phyloP scores from a whole-genome alignment of 2,888 invertebrate genomes.

The Agelastica alni region DNA sequence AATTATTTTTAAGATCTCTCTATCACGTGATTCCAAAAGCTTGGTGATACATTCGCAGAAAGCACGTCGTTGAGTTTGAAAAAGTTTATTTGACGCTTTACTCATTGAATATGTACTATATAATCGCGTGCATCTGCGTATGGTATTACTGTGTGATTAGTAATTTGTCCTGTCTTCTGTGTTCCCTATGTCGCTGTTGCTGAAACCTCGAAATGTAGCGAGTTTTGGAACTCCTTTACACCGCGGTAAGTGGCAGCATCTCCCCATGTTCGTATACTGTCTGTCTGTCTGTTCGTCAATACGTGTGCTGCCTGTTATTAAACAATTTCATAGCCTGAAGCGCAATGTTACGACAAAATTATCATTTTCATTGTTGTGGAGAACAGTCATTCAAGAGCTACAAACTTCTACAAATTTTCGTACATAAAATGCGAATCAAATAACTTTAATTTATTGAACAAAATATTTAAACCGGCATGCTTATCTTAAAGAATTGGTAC shows the following conservation, averaged over 20 bases:
- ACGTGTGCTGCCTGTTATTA: constrained; percentile 55
- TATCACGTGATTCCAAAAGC: constrained; percentile 39
- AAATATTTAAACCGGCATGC: background rate
- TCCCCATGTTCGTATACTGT: constrained; percentile 55
- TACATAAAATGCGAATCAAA: background rate
- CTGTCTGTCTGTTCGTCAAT: constrained; percentile 53
- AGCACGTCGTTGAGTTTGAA: constrained; percentile 3
- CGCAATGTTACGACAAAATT: constrained; percentile 12
- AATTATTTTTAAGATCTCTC: constrained; percentile 7
- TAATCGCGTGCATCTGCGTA: constrained; percentile 16
- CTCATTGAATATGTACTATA: background rate
- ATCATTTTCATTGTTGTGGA: constrained; percentile 4
- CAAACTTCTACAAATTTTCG: background rate
- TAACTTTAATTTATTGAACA: background rate
- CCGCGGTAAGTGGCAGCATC: constrained; percentile 90
- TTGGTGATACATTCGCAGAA: constrained; percentile 50
- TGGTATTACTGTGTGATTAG: constrained; percentile 56
- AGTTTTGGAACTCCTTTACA: constrained; percentile 98
- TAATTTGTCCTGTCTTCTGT: constrained; percentile 63
- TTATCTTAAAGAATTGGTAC: too few relatives aligned
- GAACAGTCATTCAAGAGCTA: constrained; percentile 11
- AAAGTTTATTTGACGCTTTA: background rate
- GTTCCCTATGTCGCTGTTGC: constrained; percentile 71
- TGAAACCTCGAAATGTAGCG: constrained; percentile 70
- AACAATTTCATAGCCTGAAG: constrained; percentile 27